Evolutionary conservation across 2,797 vertebrate genomes (phyloP).

Genomic region (Euphonia xanthogaster): DNA sequence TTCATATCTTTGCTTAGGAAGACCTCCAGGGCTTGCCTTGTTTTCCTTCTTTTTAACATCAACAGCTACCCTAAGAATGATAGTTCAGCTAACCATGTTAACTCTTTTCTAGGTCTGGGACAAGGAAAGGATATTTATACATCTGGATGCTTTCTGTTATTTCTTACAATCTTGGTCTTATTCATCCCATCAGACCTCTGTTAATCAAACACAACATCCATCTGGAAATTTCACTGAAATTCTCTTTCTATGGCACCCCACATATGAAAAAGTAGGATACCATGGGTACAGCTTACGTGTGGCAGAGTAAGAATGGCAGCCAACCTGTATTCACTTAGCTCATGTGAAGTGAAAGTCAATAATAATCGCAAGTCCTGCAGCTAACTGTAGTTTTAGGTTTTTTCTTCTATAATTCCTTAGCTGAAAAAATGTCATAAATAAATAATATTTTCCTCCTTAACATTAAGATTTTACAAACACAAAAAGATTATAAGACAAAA

Average conservation of each 20-base stretch:
- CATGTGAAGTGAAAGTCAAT: neutral
- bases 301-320: neutral
- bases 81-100: neutral
- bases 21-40: neutral
- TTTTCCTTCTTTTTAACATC: neutral
- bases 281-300: neutral
- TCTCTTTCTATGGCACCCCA: neutral
- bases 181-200: neutral
- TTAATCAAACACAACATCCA: neutral
- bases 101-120: neutral
- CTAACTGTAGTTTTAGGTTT: neutral
- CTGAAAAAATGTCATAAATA: neutral
- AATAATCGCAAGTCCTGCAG: neutral
- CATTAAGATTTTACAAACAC: neutral
- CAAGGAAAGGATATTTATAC: neutral
- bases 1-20: neutral
- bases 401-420: neutral
- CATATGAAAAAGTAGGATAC: neutral
- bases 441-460: neutral
- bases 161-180: neutral
- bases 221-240: neutral
- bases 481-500: neutral
- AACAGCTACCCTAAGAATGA: neutral
- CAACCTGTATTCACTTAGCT: neutral
- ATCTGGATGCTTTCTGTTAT: neutral